Evolutionary conservation across 2,888 invertebrate genomes (phyloP), one percentile per base, ranked within the genome.

Genomic region (Miltochrista miniata): DNA sequence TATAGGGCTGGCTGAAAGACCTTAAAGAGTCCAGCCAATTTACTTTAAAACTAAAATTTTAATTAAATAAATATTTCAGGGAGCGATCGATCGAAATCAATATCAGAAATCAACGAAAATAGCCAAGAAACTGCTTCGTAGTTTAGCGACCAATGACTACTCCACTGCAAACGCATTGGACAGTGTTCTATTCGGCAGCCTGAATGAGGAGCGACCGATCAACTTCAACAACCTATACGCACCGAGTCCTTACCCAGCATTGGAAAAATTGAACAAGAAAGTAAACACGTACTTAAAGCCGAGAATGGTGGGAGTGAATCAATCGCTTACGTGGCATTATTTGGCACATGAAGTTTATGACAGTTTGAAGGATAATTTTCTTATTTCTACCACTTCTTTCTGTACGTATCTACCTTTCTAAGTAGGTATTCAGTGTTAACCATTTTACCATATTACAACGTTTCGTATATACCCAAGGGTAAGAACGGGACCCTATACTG

Each of bases 181-280:
- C 35, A 54, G 61, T 1, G 9, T 67, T 4, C 56, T 87, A 49
- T 85, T 80, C 47, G 56, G 56, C 1, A 75, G 72, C 33, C 54
- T 88, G 2, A 78, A 72, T 13, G 52, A 59, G 7, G 78, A 84
- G 13, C 64, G 74, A 1, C 67, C 70, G 5, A 72, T 87, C 14
- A 90, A 88, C 57, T 88, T 85, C 45, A 86, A 90, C 51, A 90
- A 89, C 50, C 76, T 86, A 0, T 85, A 86, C 54, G 76, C 79
- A 49, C 59, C 58, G 0, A 81, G 74, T 40, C 82, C 86, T 1
- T 80, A 85, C 39, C 68, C 67, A 7, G 81, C 74, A 0, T 64
- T 89, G 15, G 74, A 74, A 8, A 59, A 62, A 11, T 61, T 90
- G 31, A 61, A 69, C 11, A 40, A 18, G 0, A 83, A 79, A 57